phyloP scores from a whole-genome alignment of 2,113 vertebrate genomes.

The Piaya cayana region DNA sequence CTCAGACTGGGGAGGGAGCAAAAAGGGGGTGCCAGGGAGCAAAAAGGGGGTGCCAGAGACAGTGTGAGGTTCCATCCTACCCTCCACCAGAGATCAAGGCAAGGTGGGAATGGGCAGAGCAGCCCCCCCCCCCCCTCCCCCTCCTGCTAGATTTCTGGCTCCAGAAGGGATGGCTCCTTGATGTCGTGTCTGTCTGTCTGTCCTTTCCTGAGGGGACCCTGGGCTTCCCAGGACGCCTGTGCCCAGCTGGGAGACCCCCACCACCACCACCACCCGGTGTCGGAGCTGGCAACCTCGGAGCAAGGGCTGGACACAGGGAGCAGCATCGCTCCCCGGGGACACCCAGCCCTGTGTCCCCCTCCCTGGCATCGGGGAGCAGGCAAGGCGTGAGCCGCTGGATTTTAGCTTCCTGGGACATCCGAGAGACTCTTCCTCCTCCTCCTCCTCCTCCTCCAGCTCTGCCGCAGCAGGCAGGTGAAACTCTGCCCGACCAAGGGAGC shows the following conservation, averaged over 20 bases:
- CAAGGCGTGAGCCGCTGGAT: background rate
- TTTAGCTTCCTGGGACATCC: background rate
- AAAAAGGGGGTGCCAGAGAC: too few species aligned
- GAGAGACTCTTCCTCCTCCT: background rate
- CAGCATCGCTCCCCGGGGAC: rapidly evolving
- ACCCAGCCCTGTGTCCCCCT: background rate
- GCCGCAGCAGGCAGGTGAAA: background rate
- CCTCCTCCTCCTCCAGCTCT: background rate
- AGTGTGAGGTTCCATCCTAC: background rate
- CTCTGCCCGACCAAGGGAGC: background rate
- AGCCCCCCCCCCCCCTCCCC: too few species aligned
- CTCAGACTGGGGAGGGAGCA: background rate
- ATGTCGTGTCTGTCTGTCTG: background rate
- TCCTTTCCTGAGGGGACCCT: background rate
- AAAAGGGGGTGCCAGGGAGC: too few species aligned
- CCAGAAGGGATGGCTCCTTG: background rate
- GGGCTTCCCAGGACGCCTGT: background rate
- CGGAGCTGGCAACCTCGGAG: background rate
- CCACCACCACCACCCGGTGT: background rate
- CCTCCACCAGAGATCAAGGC: background rate
- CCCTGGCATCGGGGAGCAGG: background rate
- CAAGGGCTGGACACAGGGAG: rapidly evolving
- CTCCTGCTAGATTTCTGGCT: background rate
- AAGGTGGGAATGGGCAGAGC: background rate
- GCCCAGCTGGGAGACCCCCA: background rate